Conservation (phyloP, 2,113 vertebrate species). For the Datnioides undecimradiatus region DNA sequence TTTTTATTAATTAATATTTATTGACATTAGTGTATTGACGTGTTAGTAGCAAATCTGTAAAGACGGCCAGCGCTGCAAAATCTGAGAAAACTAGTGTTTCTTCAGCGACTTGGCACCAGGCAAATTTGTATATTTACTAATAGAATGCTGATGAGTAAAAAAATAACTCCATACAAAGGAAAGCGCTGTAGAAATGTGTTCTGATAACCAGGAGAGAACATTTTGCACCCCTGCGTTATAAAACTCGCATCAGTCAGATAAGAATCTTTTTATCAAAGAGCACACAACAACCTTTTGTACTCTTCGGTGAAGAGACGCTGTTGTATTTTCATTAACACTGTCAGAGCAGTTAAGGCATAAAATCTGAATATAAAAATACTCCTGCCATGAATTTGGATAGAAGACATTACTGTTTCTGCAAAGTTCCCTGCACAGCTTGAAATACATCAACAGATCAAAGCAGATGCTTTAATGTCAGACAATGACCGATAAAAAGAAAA, state of each 20-base stretch:
- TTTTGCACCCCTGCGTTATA: background rate
- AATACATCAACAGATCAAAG: background rate
- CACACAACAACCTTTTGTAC: background rate
- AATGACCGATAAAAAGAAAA: background rate
- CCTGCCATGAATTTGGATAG: background rate
- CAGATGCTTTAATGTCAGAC: constrained; percentile 4
- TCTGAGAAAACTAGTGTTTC: background rate
- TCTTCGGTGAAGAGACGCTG: background rate
- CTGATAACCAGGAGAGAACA: background rate
- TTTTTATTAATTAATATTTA: background rate
- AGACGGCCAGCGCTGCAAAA: background rate
- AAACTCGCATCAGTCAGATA: background rate
- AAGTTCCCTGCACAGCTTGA: constrained; percentile 9
- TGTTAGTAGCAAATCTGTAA: background rate
- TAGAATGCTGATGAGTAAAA: background rate
- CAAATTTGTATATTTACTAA: background rate
- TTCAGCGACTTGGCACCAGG: background rate
- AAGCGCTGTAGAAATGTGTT: background rate
- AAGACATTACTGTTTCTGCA: background rate
- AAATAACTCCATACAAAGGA: background rate
- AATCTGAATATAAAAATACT: constrained; percentile 7
- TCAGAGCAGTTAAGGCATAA: background rate
- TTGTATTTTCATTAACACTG: background rate
- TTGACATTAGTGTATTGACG: background rate
- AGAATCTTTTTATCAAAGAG: background rate